Base-by-base conservation (phyloP, 2,888 invertebrate species). In the Dicroscelio sp. region DNA sequence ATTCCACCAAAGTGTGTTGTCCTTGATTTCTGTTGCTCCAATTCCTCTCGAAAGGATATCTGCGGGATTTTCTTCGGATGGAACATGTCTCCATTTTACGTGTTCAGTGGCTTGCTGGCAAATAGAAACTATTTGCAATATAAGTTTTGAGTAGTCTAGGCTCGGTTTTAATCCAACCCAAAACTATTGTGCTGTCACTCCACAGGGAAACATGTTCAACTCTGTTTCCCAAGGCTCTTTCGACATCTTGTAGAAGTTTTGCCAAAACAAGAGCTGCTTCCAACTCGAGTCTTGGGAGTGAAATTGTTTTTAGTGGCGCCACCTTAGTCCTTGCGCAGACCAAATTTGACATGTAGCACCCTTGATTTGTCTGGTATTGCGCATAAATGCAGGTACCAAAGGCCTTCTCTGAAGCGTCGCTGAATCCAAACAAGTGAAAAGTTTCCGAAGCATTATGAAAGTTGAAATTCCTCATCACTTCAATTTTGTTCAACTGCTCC, bases 321-420 rank as follows among this genome's bases (percentile, higher is more conserved):
- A 60, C 60, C 27, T 27, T 60, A 10, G 60, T 14, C 17, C 17
- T 60, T 14, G 60, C 25, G 30, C 60, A 27, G 27, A 60, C 12
- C 27, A 60, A 27, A 5, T 60, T 8, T 3, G 60, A 25, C 10
- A 27, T 2, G 8, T 10, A 14, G 12, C 27, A 3, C 8, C 17
- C 27, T 10, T 25, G 8, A 8, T 10, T 25, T 27, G 38, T 17
- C 17, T 20, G n/a, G 27, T 23, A 23, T 20, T 17, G 27, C 10
- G 43, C 69, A 69, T 69, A 69, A 27, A 69, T 38, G 17, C 69
- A 69, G 2, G 43, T 43, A 14, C 69, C 69, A 43, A 69, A 27
- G 1, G 69, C 69, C 27, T 17, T 43, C 35, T 69, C 38, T 12
- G 69, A 69, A 6, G 69, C 69, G 17, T 69, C 69, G 12, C 69